Evolutionary conservation across 2,888 invertebrate species (phyloP).

Genomic region (Galeruca laticollis): DNA sequence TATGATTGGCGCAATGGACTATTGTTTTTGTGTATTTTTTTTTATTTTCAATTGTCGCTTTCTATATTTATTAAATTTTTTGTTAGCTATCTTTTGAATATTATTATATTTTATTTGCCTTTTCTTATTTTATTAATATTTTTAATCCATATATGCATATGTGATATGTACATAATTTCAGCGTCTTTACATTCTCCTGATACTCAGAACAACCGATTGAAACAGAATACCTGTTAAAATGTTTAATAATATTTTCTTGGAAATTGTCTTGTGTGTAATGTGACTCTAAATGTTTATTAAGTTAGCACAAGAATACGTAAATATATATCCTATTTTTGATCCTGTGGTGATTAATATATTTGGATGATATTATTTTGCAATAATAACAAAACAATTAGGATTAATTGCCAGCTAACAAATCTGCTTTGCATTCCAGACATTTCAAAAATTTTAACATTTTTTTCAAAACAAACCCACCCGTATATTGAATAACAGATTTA

Average conservation of each 20-base stretch:
- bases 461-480: conserved; percentile 1
- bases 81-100: neutral
- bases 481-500: conserved; percentile 18
- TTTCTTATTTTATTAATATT: neutral
- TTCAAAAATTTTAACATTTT: conserved; percentile 18
- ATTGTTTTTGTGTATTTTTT: too few relatives aligned
- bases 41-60: neutral
- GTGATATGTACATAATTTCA: conserved; percentile 7
- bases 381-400: conserved; percentile 15
- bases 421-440: neutral
- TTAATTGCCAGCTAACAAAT: conserved; percentile 13
- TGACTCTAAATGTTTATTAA: conserved; percentile 23
- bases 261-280: conserved; percentile 6
- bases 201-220: conserved; percentile 10
- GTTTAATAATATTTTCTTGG: neutral
- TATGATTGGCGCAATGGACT: too few relatives aligned
- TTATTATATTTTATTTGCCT: conserved; percentile 17
- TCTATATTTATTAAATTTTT: conserved; percentile 8
- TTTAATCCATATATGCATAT: conserved; percentile 14
- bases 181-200: neutral
- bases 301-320: conserved; percentile 12
- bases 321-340: conserved; percentile 16
- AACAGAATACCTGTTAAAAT: conserved; percentile 11
- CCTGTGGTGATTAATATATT: conserved; percentile 23
- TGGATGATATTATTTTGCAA: conserved; percentile 14